Percentiles rank a stretch among this genome's conserved stretches.
These are phyloP conservation scores for Leptobrachium leishanense DNA, from an alignment of 2,113 vertebrate species.

Conservation along the genomic window DNA sequence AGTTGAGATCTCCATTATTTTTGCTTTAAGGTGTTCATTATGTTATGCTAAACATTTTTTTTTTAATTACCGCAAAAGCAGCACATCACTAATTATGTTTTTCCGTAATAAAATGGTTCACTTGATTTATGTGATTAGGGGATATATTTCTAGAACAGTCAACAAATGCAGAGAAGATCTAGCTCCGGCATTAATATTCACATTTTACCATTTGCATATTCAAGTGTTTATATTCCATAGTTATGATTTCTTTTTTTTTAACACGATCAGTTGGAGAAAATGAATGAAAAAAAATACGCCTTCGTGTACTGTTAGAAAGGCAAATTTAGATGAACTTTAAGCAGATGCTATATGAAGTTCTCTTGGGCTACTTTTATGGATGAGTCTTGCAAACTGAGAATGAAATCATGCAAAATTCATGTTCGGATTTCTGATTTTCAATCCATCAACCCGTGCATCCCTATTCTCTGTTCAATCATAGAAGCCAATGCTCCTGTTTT, in stretches of 20 bases:
- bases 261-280: not conserved
- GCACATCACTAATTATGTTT: not conserved
- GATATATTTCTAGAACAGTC: not conserved
- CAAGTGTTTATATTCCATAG: not conserved
- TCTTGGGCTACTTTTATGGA: slow-evolving; percentile 5
- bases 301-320: not conserved
- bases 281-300: not conserved
- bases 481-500: slow-evolving; percentile 10
- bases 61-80: not conserved
- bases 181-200: not conserved
- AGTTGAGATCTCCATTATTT: not conserved
- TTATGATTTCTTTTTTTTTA: not conserved
- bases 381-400: slow-evolving; percentile 17
- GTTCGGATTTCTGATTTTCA: not conserved
- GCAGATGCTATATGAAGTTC: not conserved
- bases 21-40: not conserved
- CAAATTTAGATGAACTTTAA: slow-evolving; percentile 13
- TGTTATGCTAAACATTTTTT: not conserved
- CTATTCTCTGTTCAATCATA: slow-evolving; percentile 4
- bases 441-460: not conserved
- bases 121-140: not conserved
- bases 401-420: slow-evolving; percentile 26
- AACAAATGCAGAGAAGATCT: not conserved
- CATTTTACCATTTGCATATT: not conserved
- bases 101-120: not conserved